phyloP scores from a whole-genome alignment of 1,140 invertebrate species.

The Drosophila teissieri region DNA sequence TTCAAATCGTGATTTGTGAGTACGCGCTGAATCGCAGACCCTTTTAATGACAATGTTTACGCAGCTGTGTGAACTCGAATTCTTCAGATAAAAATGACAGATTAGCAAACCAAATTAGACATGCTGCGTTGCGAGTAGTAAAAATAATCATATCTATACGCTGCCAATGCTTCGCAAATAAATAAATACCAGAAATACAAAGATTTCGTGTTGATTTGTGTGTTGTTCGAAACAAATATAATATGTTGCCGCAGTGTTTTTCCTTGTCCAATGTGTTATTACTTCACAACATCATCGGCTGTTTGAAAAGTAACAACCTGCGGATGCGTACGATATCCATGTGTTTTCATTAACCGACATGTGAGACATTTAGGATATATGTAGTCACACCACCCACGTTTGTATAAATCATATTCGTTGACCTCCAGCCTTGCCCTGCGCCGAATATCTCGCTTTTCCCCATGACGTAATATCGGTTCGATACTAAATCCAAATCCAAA shows the following conservation, averaged over 20 bases:
- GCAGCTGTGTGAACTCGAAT: slow-evolving; percentile 43
- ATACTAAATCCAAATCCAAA: slow-evolving; percentile 3
- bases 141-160: slow-evolving; percentile 29
- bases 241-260: slow-evolving; percentile 47
- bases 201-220: slow-evolving; percentile 41
- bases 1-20: slow-evolving; percentile 78
- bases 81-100: slow-evolving; percentile 50
- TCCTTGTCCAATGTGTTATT: slow-evolving; percentile 44
- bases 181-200: slow-evolving; percentile 22
- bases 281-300: slow-evolving; percentile 46
- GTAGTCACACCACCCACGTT: slow-evolving; percentile 20
- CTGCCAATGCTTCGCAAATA: slow-evolving; percentile 35
- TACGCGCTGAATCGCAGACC: slow-evolving; percentile 55
- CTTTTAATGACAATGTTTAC: slow-evolving; percentile 30
- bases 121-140: slow-evolving; percentile 34
- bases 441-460: slow-evolving; percentile 4
- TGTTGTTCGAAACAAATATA: slow-evolving; percentile 24
- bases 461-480: slow-evolving; percentile 35
- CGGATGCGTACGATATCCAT: slow-evolving; percentile 22
- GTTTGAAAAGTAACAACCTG: slow-evolving; percentile 40
- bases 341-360: slow-evolving; percentile 44
- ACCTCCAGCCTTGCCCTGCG: slow-evolving; percentile 38
- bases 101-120: slow-evolving; percentile 40
- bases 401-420: slow-evolving; percentile 31
- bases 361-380: slow-evolving; percentile 38